Evolutionary conservation across 1,140 invertebrate genomes (phyloP).

Genomic region (Drosophila suzukii): DNA sequence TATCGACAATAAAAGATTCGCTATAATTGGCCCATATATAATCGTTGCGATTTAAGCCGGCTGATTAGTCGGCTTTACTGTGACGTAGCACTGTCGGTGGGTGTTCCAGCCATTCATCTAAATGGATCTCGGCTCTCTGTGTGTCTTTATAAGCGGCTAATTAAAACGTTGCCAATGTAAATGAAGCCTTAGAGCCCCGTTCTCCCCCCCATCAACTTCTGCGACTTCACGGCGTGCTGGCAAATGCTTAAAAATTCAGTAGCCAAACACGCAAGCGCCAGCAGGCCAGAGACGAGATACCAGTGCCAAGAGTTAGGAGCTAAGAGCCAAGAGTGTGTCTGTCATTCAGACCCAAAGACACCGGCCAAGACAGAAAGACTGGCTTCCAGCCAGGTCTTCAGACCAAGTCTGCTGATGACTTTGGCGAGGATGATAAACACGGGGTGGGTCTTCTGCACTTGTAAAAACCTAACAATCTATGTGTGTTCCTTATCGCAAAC

Average conservation of each 20-base stretch:
- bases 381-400: not conserved
- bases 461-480: not conserved
- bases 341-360: conserved; percentile 57
- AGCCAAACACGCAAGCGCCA: conserved; percentile 67
- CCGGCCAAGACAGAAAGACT: conserved; percentile 17
- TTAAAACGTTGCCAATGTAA: conserved; percentile 75
- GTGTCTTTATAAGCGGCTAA: conserved; percentile 63
- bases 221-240: conserved; percentile 21
- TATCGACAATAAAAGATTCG: conserved; percentile 75
- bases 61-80: conserved; percentile 31
- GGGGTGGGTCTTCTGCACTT: not conserved
- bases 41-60: conserved; percentile 58
- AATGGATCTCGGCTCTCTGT: conserved; percentile 26
- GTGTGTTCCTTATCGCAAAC: not conserved
- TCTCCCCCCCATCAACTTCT: not conserved
- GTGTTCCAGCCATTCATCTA: conserved; percentile 71
- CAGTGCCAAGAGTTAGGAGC: conserved; percentile 33
- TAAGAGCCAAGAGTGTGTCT: conserved; percentile 32
- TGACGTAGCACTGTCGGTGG: conserved; percentile 54
- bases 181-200: conserved; percentile 44
- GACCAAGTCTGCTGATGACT: conserved; percentile 9
- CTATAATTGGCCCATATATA: conserved; percentile 72
- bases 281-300: conserved; percentile 9
- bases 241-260: conserved; percentile 62
- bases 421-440: conserved; percentile 15